phyloP scores from a whole-genome alignment of 1,140 invertebrate genomes.

The Ostrea edulis region DNA sequence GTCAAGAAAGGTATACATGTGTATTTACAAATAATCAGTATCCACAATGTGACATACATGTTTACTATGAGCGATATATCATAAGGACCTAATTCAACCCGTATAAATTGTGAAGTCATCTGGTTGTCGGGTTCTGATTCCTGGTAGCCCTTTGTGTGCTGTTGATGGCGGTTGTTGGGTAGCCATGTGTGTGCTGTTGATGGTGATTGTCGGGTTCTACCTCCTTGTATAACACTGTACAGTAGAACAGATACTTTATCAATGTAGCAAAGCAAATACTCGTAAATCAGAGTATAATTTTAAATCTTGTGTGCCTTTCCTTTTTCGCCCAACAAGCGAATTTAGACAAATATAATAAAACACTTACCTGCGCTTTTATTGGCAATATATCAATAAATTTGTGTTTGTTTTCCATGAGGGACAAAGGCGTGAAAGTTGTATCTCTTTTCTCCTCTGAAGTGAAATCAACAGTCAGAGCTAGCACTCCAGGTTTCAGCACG shows the following conservation, averaged over 20 bases:
- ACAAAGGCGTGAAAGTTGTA: conserved; percentile 31
- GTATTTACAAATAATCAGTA: too few species aligned
- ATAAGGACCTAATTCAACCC: too few species aligned
- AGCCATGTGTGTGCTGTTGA: too few species aligned
- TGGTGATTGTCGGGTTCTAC: background rate
- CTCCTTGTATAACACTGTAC: background rate
- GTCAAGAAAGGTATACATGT: too few species aligned
- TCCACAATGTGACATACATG: too few species aligned
- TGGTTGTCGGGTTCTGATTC: too few species aligned
- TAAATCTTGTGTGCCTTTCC: conserved; percentile 10
- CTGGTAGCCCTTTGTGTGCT: too few species aligned
- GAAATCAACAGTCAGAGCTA: conserved; percentile 8
- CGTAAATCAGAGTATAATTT: conserved; percentile 31
- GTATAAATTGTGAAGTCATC: too few species aligned
- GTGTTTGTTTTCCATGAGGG: conserved; percentile 24
- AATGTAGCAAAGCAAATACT: background rate
- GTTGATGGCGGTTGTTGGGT: background rate
- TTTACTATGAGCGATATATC: too few species aligned
- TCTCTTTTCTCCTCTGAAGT: conserved; percentile 36
- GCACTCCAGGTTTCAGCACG: background rate
- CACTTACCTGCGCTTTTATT: conserved; percentile 28
- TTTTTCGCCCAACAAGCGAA: conserved; percentile 33
- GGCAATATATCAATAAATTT: conserved; percentile 30
- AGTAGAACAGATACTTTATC: background rate
- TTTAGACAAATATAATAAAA: conserved; percentile 37